Evolutionary conservation across 2,888 invertebrate species (phyloP).

Genomic region (Meteorus cinctellus): DNA sequence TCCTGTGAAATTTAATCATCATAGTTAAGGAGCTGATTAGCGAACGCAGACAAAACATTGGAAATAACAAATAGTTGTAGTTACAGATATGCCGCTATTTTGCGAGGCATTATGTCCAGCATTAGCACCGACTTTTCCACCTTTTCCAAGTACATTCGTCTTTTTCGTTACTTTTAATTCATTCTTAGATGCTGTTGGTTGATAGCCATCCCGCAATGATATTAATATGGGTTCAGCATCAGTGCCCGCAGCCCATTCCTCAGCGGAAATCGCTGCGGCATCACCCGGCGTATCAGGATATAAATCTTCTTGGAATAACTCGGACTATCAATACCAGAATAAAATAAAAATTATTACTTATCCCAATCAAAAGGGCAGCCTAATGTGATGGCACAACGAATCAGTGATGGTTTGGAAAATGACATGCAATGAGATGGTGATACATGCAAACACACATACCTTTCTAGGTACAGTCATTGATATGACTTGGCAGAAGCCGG

Average conservation of each 20-base stretch:
- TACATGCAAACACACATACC: constrained; percentile 69
- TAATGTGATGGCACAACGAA: constrained; percentile 20
- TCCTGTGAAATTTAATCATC: constrained; percentile 73
- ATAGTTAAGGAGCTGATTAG: background rate
- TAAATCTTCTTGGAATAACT: constrained; percentile 97
- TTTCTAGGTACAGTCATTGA: constrained; percentile 99
- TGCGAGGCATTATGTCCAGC: constrained; percentile 52
- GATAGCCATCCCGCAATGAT: constrained; percentile 88
- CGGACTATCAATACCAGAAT: constrained; percentile 78
- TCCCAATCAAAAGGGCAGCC: too few relatives aligned
- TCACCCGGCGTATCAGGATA: constrained; percentile 97
- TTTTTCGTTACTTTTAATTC: constrained; percentile 85
- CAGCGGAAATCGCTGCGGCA: constrained; percentile 90
- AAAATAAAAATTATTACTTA: background rate
- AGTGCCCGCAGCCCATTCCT: constrained; percentile 93
- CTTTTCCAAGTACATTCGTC: constrained; percentile 87
- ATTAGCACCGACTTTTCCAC: constrained; percentile 68
- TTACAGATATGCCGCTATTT: constrained; percentile 60
- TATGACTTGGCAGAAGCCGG: constrained; percentile 93
- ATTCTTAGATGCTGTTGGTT: constrained; percentile 77
- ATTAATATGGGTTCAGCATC: constrained; percentile 94
- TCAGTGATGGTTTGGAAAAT: background rate
- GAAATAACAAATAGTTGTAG: constrained; percentile 30
- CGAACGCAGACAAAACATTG: constrained; percentile 5
- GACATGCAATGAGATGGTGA: too few relatives aligned